Evolutionary conservation across 2,888 invertebrate species (phyloP), one percentile per base, ranked within the genome.

Genomic region (Epistrophe eligans): DNA sequence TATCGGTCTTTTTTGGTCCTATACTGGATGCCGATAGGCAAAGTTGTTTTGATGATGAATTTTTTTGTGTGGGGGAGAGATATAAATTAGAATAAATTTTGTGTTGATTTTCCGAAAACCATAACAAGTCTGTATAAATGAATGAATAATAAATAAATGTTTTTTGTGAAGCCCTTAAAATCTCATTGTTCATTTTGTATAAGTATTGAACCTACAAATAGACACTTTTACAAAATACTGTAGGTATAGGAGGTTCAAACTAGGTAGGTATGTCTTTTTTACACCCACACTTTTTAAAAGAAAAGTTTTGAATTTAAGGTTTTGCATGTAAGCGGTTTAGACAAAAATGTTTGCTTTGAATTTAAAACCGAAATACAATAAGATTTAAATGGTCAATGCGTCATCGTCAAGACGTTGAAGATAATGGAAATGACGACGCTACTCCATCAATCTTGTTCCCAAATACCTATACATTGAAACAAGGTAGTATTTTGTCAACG

Each of bases 41-140:
- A 55, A 55, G 55, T 55, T 55, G 15, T 28, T 52, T 28, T 55
- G 24, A 52, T 52, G 15, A 52, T 52, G 15, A 52, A 15, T 52
- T 28, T 52, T 11, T 50, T 5, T n/a, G 43, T 50, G 17, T 50
- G 48, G 8, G 19, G 2, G 28, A 4, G 28, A 28, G 4, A 55
- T 6, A 28, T 55, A 15, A 55, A 28, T 55, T 28, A 15, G n/a
- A 55, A 28, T 55, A 9, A n/a, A 55, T 55, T 55, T 55, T 15
- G 15, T 55, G 55, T 55, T 55, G 55, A 55, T 55, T 55, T 55
- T 28, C 9, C 19, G 19, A 19, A 50, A 50, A 50, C 4, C 50
- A 50, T 48, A 17, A 17, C 48, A 48, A 48, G n/a, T 10, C 17
- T 48, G 48, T 17, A n/a, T n/a, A 24, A 45, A 45, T 45, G 19